phyloP scores from a whole-genome alignment of 2,797 vertebrate genomes.

The Tenualosa ilisha region DNA sequence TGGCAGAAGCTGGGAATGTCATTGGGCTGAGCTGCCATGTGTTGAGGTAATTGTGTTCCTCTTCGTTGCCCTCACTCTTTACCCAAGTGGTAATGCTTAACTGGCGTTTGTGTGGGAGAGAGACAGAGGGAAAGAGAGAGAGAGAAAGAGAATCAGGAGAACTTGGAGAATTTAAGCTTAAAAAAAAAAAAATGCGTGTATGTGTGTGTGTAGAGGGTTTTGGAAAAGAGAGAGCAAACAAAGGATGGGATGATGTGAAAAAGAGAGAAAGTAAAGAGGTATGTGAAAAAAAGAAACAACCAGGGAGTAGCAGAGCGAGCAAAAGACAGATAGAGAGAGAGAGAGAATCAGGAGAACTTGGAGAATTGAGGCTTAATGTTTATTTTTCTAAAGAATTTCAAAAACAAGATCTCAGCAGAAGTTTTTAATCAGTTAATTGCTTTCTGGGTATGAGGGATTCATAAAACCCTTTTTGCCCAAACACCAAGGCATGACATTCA shows the following conservation, averaged over 20 bases:
- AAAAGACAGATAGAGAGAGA: not conserved
- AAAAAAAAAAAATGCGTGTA: too few relatives aligned
- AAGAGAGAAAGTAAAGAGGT: not conserved
- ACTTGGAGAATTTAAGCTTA: too few relatives aligned
- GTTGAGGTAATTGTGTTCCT: conserved; percentile 43
- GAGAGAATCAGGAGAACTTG: not conserved
- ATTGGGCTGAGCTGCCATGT: conserved; percentile 35
- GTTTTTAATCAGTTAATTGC: not conserved
- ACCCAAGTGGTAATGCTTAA: too few relatives aligned
- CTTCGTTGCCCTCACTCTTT: not conserved
- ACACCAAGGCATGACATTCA: not conserved
- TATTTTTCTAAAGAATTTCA: not conserved
- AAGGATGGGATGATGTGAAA: not conserved
- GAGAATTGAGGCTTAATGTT: not conserved
- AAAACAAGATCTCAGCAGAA: not conserved
- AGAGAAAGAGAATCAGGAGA: not conserved
- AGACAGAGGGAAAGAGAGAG: not conserved
- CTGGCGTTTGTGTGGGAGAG: not conserved
- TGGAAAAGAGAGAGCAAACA: not conserved
- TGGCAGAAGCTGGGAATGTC: conserved; percentile 42
- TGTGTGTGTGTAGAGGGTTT: too few relatives aligned
- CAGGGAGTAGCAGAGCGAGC: not conserved
- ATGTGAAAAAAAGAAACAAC: not conserved
- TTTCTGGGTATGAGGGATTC: not conserved
- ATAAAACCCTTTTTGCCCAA: not conserved